A percentile compares a stretch with the other conserved stretches of the same genome.
phyloP scores from a whole-genome alignment of 2,797 vertebrate genomes.

The Cuniculus paca region DNA sequence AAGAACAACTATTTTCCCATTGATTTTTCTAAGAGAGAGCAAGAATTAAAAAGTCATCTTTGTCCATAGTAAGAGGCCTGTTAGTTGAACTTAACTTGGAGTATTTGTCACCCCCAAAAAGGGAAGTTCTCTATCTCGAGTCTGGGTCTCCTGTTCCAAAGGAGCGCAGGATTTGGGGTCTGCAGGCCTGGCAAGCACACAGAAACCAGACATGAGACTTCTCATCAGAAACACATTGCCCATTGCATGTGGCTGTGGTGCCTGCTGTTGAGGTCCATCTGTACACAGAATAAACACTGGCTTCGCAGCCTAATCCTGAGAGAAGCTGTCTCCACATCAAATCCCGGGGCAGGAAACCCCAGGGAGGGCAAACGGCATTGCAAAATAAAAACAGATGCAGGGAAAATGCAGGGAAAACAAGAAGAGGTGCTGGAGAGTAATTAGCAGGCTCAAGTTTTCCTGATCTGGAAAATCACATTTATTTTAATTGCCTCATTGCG shows the following conservation, averaged over 20 bases:
- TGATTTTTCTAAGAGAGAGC: slow-evolving; percentile 56
- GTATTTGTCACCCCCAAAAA: not conserved
- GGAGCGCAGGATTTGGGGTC: slow-evolving; percentile 2
- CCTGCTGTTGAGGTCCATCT: slow-evolving; percentile 74
- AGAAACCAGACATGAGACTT: slow-evolving; percentile 29
- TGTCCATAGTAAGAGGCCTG: not conserved
- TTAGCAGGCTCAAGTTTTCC: slow-evolving; percentile 80
- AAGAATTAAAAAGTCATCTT: slow-evolving; percentile 52
- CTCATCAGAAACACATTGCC: slow-evolving; percentile 84
- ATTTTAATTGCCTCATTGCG: slow-evolving; percentile 86
- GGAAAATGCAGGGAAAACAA: slow-evolving; percentile 87
- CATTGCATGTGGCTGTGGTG: slow-evolving; percentile 71
- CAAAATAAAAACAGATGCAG: slow-evolving; percentile 91
- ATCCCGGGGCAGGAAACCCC: slow-evolving; percentile 85
- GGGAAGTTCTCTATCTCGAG: not conserved
- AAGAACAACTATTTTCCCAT: slow-evolving; percentile 58
- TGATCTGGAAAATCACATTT: slow-evolving; percentile 88
- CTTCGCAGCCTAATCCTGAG: slow-evolving; percentile 80
- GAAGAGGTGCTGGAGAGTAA: slow-evolving; percentile 87
- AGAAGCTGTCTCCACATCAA: slow-evolving; percentile 87
- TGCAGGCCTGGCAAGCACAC: not conserved
- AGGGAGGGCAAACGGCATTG: slow-evolving; percentile 83
- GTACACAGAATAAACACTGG: slow-evolving; percentile 74
- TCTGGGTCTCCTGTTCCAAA: not conserved
- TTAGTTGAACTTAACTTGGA: not conserved